Percentiles rank a stretch among this genome's conserved stretches.
Evolutionary conservation across 2,113 vertebrate species (phyloP).

Genomic region (Platycercus adscitus): DNA sequence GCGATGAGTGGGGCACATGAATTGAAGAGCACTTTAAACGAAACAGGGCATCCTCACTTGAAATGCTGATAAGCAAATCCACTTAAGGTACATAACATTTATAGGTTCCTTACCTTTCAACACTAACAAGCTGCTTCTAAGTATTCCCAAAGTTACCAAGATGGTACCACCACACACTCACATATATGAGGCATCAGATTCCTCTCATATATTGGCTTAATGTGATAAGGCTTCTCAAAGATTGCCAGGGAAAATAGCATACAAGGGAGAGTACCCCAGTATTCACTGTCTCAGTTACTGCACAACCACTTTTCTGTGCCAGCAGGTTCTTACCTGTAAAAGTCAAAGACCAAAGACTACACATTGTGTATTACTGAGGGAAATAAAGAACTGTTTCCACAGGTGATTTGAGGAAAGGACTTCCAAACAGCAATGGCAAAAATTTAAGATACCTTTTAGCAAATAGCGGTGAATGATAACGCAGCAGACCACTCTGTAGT

Average conservation of each 20-base stretch:
- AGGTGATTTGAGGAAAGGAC: neutral
- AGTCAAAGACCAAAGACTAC: neutral
- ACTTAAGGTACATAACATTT: neutral
- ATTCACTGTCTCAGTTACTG: neutral
- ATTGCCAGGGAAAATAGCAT: neutral
- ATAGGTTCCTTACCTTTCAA: neutral
- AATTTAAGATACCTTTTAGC: neutral
- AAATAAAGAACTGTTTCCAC: neutral
- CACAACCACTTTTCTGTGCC: neutral
- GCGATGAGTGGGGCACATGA: rapidly evolving
- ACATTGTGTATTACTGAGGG: neutral
- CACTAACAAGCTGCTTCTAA: neutral
- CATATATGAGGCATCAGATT: neutral
- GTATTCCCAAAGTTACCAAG: neutral
- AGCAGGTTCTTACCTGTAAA: neutral
- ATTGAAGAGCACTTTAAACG: neutral
- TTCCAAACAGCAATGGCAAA: neutral
- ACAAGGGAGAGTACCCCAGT: neutral
- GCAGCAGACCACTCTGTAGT: neutral
- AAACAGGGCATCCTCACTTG: neutral
- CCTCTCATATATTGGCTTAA: neutral
- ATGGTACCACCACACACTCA: no score
- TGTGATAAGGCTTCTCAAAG: neutral
- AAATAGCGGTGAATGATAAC: neutral
- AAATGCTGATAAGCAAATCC: neutral